phyloP scores from a whole-genome alignment of 2,113 vertebrate genomes.

The Cinclus mexicanus region DNA sequence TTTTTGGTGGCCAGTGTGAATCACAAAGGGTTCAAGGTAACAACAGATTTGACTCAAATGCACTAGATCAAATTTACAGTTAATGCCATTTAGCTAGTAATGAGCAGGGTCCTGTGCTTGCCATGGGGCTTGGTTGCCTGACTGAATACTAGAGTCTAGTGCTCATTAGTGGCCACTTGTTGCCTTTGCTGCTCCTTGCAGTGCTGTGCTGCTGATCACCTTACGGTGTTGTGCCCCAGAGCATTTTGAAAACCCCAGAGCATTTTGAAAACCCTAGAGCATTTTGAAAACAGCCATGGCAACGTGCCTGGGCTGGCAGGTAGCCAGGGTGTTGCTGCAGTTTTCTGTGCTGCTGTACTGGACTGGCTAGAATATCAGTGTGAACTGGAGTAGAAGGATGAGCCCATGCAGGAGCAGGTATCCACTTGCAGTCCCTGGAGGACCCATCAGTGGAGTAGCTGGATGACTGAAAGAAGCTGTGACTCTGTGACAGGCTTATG shows the following conservation, averaged over 20 bases:
- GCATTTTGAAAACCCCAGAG: neutral
- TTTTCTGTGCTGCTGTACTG: neutral
- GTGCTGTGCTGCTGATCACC: neutral
- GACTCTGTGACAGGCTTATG: accelerated
- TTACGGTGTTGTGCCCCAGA: neutral
- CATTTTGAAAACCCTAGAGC: too few species aligned
- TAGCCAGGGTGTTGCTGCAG: neutral
- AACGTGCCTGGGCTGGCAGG: neutral
- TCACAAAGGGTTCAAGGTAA: neutral
- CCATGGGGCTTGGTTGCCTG: neutral
- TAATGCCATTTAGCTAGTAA: neutral
- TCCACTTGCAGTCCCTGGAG: neutral
- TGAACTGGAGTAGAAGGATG: neutral
- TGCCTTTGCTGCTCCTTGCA: neutral
- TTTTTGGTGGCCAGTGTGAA: neutral
- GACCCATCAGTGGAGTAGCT: accelerated
- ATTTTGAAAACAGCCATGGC: neutral
- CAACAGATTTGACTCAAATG: neutral
- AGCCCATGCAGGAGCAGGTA: neutral
- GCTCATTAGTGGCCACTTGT: neutral
- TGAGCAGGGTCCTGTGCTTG: neutral
- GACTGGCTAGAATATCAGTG: neutral
- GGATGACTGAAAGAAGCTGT: neutral
- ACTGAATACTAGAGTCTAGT: neutral
- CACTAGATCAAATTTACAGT: neutral